These are phyloP conservation scores for Dioctria linearis DNA, from an alignment of 2,888 invertebrate species.

Conservation along the genomic window DNA sequence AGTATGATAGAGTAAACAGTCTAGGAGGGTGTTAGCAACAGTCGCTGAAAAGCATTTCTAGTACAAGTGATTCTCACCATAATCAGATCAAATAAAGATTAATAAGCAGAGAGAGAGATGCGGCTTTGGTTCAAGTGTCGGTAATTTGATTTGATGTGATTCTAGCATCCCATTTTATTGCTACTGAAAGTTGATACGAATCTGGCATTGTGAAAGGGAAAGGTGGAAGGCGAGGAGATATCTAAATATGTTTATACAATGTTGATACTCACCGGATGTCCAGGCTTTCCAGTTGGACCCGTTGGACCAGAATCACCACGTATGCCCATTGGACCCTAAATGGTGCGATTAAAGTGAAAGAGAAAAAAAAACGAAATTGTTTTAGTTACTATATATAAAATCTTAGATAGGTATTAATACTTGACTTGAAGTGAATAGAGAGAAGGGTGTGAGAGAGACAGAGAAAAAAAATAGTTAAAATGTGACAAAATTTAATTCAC, in stretches of 20 bases:
- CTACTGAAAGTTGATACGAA: slow-evolving; percentile 28
- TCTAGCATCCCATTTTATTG: slow-evolving; percentile 47
- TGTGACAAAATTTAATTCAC: slow-evolving; percentile 68
- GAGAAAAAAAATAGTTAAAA: slow-evolving; percentile 42
- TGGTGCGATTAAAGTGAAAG: slow-evolving; percentile 53
- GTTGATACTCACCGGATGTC: slow-evolving; percentile 69
- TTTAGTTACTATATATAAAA: slow-evolving; percentile 17
- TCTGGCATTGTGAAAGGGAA: slow-evolving; percentile 9
- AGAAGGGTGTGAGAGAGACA: slow-evolving; percentile 44
- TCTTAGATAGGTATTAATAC: slow-evolving; percentile 39
- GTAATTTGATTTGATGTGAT: slow-evolving; percentile 57
- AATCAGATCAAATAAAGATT: slow-evolving; percentile 60
- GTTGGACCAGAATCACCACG: slow-evolving; percentile 70
- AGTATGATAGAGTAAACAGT: neutral
- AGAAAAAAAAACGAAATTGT: slow-evolving; percentile 39
- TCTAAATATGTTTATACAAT: slow-evolving; percentile 59
- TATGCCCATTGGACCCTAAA: slow-evolving; percentile 71
- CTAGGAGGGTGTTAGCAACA: slow-evolving; percentile 21
- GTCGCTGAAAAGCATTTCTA: slow-evolving; percentile 25
- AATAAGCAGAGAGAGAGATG: slow-evolving; percentile 53
- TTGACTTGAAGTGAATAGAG: too few relatives aligned
- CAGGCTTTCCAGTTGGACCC: slow-evolving; percentile 71
- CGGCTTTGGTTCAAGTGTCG: slow-evolving; percentile 55
- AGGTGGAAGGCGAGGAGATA: slow-evolving; percentile 55
- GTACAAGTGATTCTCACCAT: slow-evolving; percentile 56